Evolutionary conservation across 2,113 vertebrate genomes (phyloP), one percentile per base, ranked within the genome.

Genomic region (Rattus norvegicus): DNA sequence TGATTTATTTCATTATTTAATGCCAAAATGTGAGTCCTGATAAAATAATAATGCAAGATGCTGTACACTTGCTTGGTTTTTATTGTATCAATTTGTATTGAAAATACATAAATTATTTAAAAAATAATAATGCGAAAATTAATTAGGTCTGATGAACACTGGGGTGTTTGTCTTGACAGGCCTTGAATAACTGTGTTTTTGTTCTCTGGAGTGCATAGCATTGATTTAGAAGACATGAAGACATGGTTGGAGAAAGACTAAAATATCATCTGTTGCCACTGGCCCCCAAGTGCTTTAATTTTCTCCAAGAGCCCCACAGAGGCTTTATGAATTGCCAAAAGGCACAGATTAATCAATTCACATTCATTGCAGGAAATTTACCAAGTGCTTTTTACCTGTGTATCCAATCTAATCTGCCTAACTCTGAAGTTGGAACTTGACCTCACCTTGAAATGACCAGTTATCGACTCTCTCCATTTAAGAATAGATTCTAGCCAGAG

Each of bases 101-200:
- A 97, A 97, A 97, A 94, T 93, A 79, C 93, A 97, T 98, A 96
- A 98, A 98, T 97, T 96, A 97, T 97, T 97, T n/a, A 95, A 97
- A 98, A 98, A 98, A 98, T 98, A 98, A 97, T 97, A 97, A 98
- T 98, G 94, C 96, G 97, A 96, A 98, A 98, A 97, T 98, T 98
- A 98, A 98, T 97, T 98, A 97, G 97, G 93, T 97, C 94, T 97
- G 94, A 97, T 97, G 91, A 98, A 91, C 96, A 96, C 87, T 85
- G 52, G 79, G 91, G 72, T 88, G 73, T 93, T 95, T 39, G 84
- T 97, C 69, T 96, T 85, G 93, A 93, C 91, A 97, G 70, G 88
- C 11, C 47, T 75, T 97, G 91, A 96, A 54, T 83, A 95, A 96
- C 75, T 89, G 65, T 89, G 63, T 90, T 95, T 97, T 90, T 67